Percentiles rank a stretch among this genome's conserved stretches.
Evolutionary conservation across 2,797 vertebrate species (phyloP).

Genomic region (Knipowitschia caucasica): DNA sequence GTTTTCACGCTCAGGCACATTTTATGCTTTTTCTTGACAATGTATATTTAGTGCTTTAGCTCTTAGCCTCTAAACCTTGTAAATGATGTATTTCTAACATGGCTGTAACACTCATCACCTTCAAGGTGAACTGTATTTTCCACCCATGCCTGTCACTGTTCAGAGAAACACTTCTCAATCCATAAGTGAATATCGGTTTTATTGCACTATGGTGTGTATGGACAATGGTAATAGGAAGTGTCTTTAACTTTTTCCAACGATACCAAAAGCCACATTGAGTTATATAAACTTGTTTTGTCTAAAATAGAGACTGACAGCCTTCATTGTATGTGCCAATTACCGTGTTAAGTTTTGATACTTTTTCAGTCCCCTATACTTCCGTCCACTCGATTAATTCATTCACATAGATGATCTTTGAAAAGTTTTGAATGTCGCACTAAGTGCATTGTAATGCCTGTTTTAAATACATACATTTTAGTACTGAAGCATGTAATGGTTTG

Average conservation of each 20-base stretch:
- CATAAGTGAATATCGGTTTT: slow-evolving; percentile 57
- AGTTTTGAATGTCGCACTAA: slow-evolving; percentile 81
- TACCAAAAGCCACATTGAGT: slow-evolving; percentile 66
- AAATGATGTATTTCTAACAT: slow-evolving; percentile 69
- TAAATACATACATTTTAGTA: slow-evolving; percentile 74
- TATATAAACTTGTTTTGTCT: slow-evolving; percentile 44
- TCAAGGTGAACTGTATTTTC: slow-evolving; percentile 55
- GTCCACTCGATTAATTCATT: slow-evolving; percentile 57
- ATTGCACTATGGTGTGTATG: slow-evolving; percentile 69
- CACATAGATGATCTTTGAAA: slow-evolving; percentile 67
- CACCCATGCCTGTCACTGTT: slow-evolving; percentile 57
- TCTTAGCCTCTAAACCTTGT: slow-evolving; percentile 75
- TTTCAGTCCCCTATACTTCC: slow-evolving; percentile 50
- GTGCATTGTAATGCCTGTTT: slow-evolving; percentile 81
- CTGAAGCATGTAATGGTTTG: slow-evolving; percentile 78
- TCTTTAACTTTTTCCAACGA: slow-evolving; percentile 64
- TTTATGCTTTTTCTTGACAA: slow-evolving; percentile 61
- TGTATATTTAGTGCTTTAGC: slow-evolving; percentile 69
- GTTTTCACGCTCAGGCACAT: slow-evolving; percentile 65
- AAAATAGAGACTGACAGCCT: slow-evolving; percentile 62
- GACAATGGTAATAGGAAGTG: slow-evolving; percentile 67
- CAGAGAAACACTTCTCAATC: slow-evolving; percentile 36
- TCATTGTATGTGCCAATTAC: slow-evolving; percentile 68
- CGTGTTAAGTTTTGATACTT: slow-evolving; percentile 47
- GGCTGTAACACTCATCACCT: slow-evolving; percentile 52